Evolutionary conservation across 2,113 vertebrate species (phyloP), one percentile per base, ranked within the genome.

Genomic region (Heterotilapia buettikoferi): DNA sequence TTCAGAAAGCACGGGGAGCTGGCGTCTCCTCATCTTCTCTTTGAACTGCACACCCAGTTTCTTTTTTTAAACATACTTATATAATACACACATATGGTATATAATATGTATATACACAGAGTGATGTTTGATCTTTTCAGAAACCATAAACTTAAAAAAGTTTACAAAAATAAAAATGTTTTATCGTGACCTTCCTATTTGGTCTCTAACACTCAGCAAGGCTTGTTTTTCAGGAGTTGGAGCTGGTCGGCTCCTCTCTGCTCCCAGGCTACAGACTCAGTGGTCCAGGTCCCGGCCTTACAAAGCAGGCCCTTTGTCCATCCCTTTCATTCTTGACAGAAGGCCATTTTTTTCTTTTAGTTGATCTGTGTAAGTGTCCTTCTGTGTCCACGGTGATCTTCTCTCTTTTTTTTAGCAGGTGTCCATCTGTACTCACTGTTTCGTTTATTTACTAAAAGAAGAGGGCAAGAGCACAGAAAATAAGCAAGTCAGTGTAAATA

Each of bases 111-210:
- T 94, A 95, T 95, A 95, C 89, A 84, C 92, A 95, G 90, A 94
- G 93, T 92, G 90, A 88, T 89, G 92, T 95, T 95, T 94, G 88
- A 83, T 94, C 90, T 94, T 82, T 95, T 95, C 93, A 89, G 88
- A 96, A 96, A 96, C 93, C 94, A 95, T 96, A 95, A 97, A 96
- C 96, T 96, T 96, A 96, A 96, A 96, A 96, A 96, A 96, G 93
- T 95, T 96, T 96, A 97, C 92, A 97, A 97, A 97, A 97, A 97
- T 97, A 97, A 97, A 76, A 96, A 96, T 92, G 96, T 96, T 96
- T 95, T 96, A 95, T 96, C 94, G 90, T 87, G 93, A 95, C 95
- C 92, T 93, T 83, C 88, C 90, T 91, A 83, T 82, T 89, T 90
- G 86, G 90, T 94, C 93, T 94, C 79, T 81, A 93, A 90, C 88